Evolutionary conservation across 2,888 invertebrate genomes (phyloP).

Genomic region (Operophtera brumata): DNA sequence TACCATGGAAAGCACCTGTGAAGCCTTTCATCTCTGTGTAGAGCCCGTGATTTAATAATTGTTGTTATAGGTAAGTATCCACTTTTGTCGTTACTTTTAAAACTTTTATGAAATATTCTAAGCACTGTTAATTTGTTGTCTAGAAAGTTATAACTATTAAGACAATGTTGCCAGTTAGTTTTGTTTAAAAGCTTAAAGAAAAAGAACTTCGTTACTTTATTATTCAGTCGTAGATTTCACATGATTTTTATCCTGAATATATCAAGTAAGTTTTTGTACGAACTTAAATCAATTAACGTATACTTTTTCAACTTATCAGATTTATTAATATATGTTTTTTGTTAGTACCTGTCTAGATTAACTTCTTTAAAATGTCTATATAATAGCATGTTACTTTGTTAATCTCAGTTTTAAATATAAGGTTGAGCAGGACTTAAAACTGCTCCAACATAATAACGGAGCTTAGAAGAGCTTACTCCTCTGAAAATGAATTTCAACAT

Average conservation of each 20-base stretch:
- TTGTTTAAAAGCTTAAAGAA: not conserved
- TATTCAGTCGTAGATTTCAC: not conserved
- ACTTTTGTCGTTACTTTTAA: constrained; percentile 3
- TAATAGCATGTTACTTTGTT: not conserved
- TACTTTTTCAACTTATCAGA: not conserved
- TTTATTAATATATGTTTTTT: too few relatives aligned
- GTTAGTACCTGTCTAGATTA: too few relatives aligned
- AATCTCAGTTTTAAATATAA: constrained; percentile 12
- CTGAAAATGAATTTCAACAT: constrained; percentile 24
- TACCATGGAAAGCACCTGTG: constrained; percentile 63
- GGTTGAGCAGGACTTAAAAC: constrained; percentile 13
- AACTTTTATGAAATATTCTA: not conserved
- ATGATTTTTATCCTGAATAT: not conserved
- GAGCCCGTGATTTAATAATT: constrained; percentile 50
- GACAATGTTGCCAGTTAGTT: not conserved
- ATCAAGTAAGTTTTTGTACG: too few relatives aligned
- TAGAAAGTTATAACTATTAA: not conserved
- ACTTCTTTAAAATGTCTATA: too few relatives aligned
- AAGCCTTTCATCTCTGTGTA: constrained; percentile 59
- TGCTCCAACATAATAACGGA: constrained; percentile 19
- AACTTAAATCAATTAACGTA: too few relatives aligned
- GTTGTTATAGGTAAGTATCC: constrained; percentile 43
- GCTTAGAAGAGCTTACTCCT: constrained; percentile 23
- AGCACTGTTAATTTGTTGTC: not conserved
- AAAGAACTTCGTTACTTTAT: not conserved